Evolutionary conservation across 1,140 invertebrate genomes (phyloP).

Genomic region (Eciton burchellii): DNA sequence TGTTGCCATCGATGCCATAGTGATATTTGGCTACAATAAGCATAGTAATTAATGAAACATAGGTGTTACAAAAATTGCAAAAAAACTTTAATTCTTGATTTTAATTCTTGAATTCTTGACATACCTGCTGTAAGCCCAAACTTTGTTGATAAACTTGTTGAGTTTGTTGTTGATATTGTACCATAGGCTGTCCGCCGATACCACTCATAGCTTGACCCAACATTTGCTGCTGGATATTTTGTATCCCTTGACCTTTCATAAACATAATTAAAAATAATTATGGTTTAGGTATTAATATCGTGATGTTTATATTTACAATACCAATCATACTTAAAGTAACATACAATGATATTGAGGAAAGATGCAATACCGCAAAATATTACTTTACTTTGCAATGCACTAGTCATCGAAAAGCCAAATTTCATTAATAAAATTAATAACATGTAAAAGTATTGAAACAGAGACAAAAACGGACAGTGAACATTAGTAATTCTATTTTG

Average conservation of each 20-base stretch:
- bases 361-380: background rate
- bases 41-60: slow-evolving; percentile 3
- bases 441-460: background rate
- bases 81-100: background rate
- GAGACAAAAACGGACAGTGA: background rate
- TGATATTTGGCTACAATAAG: slow-evolving; percentile 80
- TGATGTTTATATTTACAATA: too few species aligned
- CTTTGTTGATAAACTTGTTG: slow-evolving; percentile 88
- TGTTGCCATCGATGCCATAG: slow-evolving; percentile 85
- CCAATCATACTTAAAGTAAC: too few species aligned
- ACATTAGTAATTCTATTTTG: background rate
- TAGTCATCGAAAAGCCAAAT: background rate
- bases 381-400: background rate
- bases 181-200: slow-evolving; percentile 86
- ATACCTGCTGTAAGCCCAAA: slow-evolving; percentile 85
- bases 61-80: background rate
- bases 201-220: slow-evolving; percentile 86
- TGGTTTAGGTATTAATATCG: background rate
- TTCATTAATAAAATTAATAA: background rate
- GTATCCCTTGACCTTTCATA: slow-evolving; percentile 83
- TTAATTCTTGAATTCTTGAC: slow-evolving; percentile 27
- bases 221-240: slow-evolving; percentile 87
- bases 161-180: slow-evolving; percentile 87
- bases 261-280: slow-evolving; percentile 44
- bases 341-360: background rate